A percentile compares a stretch with the other conserved stretches of the same genome.
Conservation (phyloP, 2,797 vertebrate genomes). For the Trichosurus vulpecula region DNA sequence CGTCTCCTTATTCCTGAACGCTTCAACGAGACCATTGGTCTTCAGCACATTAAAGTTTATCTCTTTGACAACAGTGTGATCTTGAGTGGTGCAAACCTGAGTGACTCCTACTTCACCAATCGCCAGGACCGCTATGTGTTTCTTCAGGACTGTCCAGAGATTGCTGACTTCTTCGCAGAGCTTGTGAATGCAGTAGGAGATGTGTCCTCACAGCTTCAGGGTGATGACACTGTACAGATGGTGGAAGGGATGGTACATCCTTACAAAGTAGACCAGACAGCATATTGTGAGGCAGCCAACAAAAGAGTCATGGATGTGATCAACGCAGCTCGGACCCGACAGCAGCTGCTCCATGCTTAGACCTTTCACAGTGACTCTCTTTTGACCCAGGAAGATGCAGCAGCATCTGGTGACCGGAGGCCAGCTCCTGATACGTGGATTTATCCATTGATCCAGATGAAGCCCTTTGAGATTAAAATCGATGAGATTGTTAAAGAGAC, state of each 20-base stretch:
- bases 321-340: slow-evolving; percentile 86
- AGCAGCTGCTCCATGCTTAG: slow-evolving; percentile 85
- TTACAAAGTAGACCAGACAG: slow-evolving; percentile 91
- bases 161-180: slow-evolving; percentile 95
- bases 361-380: slow-evolving; percentile 80
- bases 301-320: slow-evolving; percentile 93
- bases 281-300: slow-evolving; percentile 90
- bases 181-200: slow-evolving; percentile 94
- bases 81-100: slow-evolving; percentile 97
- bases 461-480: slow-evolving; percentile 93
- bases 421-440: slow-evolving; percentile 92
- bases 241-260: slow-evolving; percentile 95
- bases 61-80: slow-evolving; percentile 95
- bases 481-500: slow-evolving; percentile 95
- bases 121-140: slow-evolving; percentile 97
- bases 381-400: slow-evolving; percentile 70
- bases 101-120: slow-evolving; percentile 98
- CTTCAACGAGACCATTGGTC: slow-evolving; percentile 98
- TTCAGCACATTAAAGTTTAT: slow-evolving; percentile 98
- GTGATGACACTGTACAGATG: slow-evolving; percentile 90
- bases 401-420: slow-evolving; percentile 68
- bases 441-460: slow-evolving; percentile 97
- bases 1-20: slow-evolving; percentile 93
- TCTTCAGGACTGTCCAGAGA: slow-evolving; percentile 91
- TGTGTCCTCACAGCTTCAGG: slow-evolving; percentile 92